phyloP scores from a whole-genome alignment of 1,140 invertebrate species.

The Oryctes rhinoceros region DNA sequence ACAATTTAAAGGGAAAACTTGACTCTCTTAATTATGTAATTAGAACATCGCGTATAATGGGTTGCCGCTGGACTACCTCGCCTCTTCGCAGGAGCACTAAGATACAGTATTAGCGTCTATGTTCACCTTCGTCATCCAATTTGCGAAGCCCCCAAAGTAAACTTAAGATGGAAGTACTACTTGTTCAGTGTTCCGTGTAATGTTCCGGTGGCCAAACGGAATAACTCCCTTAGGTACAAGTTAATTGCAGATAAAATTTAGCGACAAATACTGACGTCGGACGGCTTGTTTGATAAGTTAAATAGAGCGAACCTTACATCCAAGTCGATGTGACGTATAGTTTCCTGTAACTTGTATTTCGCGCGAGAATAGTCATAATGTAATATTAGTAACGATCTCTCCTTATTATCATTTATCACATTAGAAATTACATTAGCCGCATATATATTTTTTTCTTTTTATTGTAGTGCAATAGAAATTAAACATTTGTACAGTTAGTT shows the following conservation, averaged over 20 bases:
- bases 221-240: slow-evolving; percentile 11
- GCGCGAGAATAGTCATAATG: too few relatives aligned
- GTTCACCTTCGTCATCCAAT: slow-evolving; percentile 31
- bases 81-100: not conserved
- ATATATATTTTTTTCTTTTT: too few relatives aligned
- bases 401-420: too few relatives aligned
- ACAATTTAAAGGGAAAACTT: slow-evolving; percentile 38
- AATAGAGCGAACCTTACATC: too few relatives aligned
- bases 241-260: slow-evolving; percentile 10
- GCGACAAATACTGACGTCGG: not conserved
- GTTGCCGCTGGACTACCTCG: slow-evolving; percentile 21
- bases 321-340: too few relatives aligned
- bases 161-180: slow-evolving; percentile 18
- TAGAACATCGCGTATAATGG: slow-evolving; percentile 29
- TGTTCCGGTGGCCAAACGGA: not conserved
- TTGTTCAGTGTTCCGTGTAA: slow-evolving; percentile 9
- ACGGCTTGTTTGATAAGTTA: not conserved
- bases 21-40: slow-evolving; percentile 40
- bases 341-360: too few relatives aligned
- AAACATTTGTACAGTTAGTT: too few relatives aligned
- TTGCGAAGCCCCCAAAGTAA: slow-evolving; percentile 2
- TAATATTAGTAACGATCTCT: too few relatives aligned
- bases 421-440: too few relatives aligned
- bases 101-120: not conserved
- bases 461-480: too few relatives aligned